A percentile compares a stretch with the other conserved stretches of the same genome.
Conservation (phyloP, 2,888 invertebrate species). For the Mylabris sibirica region DNA sequence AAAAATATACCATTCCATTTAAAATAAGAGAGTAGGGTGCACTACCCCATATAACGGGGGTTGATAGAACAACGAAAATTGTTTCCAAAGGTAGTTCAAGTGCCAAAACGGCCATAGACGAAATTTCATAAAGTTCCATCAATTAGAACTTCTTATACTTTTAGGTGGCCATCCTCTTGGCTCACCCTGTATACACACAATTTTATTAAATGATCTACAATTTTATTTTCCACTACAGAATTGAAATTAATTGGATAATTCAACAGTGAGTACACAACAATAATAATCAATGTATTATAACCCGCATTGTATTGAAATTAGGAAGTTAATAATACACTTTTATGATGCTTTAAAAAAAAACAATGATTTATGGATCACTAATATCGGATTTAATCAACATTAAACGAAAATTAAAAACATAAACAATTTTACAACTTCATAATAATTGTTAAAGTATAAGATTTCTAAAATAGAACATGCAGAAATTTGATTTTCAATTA, state of each 20-base stretch:
- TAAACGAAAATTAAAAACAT: no score
- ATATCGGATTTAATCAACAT: neutral
- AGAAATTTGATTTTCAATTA: neutral
- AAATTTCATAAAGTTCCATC: neutral
- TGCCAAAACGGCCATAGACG: no score
- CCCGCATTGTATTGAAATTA: constrained; percentile 8
- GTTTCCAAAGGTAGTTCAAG: no score
- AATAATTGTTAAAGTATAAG: neutral
- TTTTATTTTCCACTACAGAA: neutral
- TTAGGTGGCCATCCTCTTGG: no score
- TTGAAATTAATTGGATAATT: constrained; percentile 8
- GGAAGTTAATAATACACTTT: neutral
- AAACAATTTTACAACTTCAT: neutral
- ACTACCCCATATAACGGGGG: no score
- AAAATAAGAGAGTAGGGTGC: no score
- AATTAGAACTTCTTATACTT: no score
- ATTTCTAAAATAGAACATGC: neutral
- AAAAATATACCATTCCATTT: no score
- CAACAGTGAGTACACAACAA: neutral
- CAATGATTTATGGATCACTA: neutral
- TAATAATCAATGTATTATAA: neutral
- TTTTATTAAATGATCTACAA: neutral
- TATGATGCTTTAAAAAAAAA: neutral
- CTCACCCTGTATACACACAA: no score
- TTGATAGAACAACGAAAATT: no score